Evolutionary conservation across 2,888 invertebrate genomes (phyloP), one percentile per base, ranked within the genome.

Genomic region (Bombylius discolor): DNA sequence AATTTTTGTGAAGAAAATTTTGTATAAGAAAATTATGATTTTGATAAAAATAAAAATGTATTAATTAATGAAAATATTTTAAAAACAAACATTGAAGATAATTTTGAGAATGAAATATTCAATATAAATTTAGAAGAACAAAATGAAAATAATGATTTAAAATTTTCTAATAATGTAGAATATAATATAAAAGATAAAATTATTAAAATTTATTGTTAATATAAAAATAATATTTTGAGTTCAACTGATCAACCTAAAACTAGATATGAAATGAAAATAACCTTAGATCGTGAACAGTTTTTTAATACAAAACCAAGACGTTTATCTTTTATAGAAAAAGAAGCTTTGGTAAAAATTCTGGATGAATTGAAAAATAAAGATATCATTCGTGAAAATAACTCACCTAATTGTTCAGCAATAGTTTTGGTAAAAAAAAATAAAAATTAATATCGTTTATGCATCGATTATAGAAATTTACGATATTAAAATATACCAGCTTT

Each of bases 361-460:
- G 44, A 46, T 13, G 47, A 57, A 31, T 47, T 57, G 14, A 39
- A 47, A 47, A 14, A 53, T 5, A 32, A 47, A 51, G 34, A 44
- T 1, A 39, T 53, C 1, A 58, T 59, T 45, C 31, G 56, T 13
- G 12, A 5, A 8, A 52, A 54, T 46, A 31, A 48, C 8, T 58
- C 58, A 23, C 47, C 58, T 4, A 58, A 48, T 52, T 47, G 51
- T 9, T 54, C 54, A 1, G 48, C 56, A 5, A 53, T 60, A 39
- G 58, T 60, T 8, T 12, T 58, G 44, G 56, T 60, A 14, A 60
- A 59, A 33, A 56, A 56, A 46, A 51, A 53, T 54, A 6, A 8
- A 14, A 36, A 36, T 50, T n/a, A n/a, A n/a, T n/a, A n/a, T n/a
- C n/a, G n/a, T n/a, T n/a, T n/a, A n/a, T n/a, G n/a, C n/a, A n/a